Percentiles rank a stretch among this genome's conserved stretches.
Conservation (phyloP, 2,113 vertebrate species). For the Chaetodon trifascialis region DNA sequence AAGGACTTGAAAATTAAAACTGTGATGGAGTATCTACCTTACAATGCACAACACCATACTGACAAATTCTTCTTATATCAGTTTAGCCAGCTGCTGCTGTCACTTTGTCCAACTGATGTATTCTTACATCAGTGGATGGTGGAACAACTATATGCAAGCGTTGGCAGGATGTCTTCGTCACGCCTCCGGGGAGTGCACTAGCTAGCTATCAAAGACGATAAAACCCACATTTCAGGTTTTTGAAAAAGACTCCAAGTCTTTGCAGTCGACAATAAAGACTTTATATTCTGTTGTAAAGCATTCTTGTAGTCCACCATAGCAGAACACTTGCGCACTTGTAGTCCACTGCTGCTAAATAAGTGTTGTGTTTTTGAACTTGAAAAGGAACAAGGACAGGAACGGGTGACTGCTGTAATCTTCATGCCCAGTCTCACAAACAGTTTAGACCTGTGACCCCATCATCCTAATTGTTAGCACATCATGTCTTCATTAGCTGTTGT, state of each 20-base stretch:
- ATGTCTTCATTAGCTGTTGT: background rate
- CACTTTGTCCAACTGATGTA: background rate
- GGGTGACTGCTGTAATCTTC: background rate
- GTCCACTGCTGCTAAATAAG: background rate
- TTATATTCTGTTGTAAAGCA: background rate
- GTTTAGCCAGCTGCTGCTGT: background rate
- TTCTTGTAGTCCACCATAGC: too few relatives aligned
- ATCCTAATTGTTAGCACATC: background rate
- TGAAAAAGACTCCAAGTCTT: background rate
- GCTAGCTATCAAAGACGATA: background rate
- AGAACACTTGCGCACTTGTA: background rate
- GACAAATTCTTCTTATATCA: background rate
- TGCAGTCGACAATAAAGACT: background rate
- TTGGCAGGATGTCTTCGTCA: background rate
- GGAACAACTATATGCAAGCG: background rate
- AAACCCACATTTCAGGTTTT: conserved; percentile 6
- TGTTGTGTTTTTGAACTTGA: background rate
- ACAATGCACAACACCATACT: background rate
- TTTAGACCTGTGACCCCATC: background rate
- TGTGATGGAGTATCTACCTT: background rate
- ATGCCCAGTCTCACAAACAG: background rate
- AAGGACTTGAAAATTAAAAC: background rate
- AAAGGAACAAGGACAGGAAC: background rate
- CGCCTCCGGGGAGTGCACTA: background rate
- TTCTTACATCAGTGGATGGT: background rate